Percentiles rank a stretch among this genome's conserved stretches.
Evolutionary conservation across 2,113 vertebrate species (phyloP).

Genomic region (Paratilapia polleni): DNA sequence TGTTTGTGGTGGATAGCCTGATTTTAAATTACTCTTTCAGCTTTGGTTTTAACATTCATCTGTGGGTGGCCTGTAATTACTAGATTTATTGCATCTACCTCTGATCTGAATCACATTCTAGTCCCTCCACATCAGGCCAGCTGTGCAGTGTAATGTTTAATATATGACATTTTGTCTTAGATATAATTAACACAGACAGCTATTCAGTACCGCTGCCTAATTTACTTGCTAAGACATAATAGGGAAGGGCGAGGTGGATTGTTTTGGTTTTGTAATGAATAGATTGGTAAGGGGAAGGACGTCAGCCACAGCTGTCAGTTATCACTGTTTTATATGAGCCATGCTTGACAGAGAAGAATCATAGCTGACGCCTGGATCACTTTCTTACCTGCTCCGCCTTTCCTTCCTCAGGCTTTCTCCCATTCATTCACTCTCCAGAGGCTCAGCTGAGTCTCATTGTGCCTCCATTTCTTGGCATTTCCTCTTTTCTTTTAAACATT

Average conservation of each 20-base stretch:
- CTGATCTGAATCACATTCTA: not conserved
- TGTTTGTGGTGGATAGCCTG: not conserved
- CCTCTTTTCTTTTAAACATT: slow-evolving; percentile 37
- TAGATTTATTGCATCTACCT: not conserved
- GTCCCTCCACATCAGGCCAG: not conserved
- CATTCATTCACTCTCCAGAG: slow-evolving; percentile 42
- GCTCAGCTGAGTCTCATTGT: slow-evolving; percentile 49
- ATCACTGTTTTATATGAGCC: slow-evolving; percentile 63
- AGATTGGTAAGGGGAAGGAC: slow-evolving; percentile 53
- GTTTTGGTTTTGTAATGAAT: slow-evolving; percentile 65
- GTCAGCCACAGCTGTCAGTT: slow-evolving; percentile 64
- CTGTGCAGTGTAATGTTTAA: not conserved
- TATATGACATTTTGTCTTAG: slow-evolving; percentile 6
- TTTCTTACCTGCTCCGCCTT: slow-evolving; percentile 62
- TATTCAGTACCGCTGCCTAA: slow-evolving; percentile 2
- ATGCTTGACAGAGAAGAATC: slow-evolving; percentile 62
- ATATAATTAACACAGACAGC: not conserved
- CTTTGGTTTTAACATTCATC: not conserved
- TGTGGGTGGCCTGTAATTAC: not conserved
- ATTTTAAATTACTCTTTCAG: not conserved
- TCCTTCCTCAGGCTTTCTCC: slow-evolving; percentile 50
- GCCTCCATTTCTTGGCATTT: slow-evolving; percentile 35
- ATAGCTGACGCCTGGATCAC: slow-evolving; percentile 62
- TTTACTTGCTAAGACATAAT: slow-evolving; percentile 28
- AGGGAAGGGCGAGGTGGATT: slow-evolving; percentile 19